These are phyloP conservation scores for Peromyscus polionotus DNA, from an alignment of 2,113 vertebrate genomes.

Conservation along the genomic window DNA sequence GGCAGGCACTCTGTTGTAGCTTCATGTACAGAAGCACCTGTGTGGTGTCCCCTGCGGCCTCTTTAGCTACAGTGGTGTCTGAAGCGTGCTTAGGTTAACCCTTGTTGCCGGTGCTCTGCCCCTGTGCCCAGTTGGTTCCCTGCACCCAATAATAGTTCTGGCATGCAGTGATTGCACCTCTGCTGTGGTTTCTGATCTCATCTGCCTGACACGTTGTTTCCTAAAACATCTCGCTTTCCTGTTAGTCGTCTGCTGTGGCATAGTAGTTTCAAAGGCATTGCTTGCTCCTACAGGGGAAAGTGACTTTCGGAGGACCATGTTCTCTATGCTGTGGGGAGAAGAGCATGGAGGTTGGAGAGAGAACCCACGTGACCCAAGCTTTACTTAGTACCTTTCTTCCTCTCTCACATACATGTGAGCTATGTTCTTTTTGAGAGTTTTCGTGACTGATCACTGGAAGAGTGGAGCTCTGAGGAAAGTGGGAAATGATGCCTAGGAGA, in stretches of 20 bases:
- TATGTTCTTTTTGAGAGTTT: neutral
- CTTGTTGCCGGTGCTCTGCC: too few relatives aligned
- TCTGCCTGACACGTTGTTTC: neutral
- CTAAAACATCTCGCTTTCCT: neutral
- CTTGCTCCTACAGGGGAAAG: neutral
- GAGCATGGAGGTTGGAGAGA: neutral
- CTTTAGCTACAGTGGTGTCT: neutral
- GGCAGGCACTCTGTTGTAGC: accelerated
- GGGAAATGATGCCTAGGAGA: neutral
- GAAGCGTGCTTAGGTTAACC: neutral
- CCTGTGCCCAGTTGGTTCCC: neutral
- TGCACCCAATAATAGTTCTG: neutral
- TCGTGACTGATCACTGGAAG: neutral
- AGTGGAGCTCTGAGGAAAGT: neutral
- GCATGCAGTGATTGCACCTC: neutral
- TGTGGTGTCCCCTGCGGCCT: neutral
- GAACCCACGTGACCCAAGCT: too few relatives aligned
- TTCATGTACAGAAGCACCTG: neutral
- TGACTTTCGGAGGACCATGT: neutral
- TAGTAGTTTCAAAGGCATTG: neutral
- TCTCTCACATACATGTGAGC: neutral
- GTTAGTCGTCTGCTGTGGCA: neutral
- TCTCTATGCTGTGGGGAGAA: neutral
- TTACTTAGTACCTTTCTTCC: neutral
- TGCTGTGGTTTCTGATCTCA: neutral